phyloP scores from a whole-genome alignment of 2,113 vertebrate species.

The Meleagris gallopavo region DNA sequence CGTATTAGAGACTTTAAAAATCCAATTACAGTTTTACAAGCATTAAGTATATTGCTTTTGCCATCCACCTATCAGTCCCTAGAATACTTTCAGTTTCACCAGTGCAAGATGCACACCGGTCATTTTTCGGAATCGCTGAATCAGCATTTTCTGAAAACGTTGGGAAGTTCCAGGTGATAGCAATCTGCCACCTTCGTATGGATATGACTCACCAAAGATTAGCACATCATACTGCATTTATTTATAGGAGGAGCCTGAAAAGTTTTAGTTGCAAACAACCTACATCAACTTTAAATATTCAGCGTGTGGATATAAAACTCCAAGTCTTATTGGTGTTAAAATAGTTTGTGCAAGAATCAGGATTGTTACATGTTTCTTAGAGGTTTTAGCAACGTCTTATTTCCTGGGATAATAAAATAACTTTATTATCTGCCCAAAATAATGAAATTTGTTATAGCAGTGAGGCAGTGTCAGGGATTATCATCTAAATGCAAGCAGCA shows the following conservation, averaged over 20 bases:
- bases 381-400: neutral
- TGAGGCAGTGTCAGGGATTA: constrained; percentile 15
- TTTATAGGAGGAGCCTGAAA: neutral
- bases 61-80: neutral
- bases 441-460: constrained; percentile 28
- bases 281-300: neutral
- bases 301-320: neutral
- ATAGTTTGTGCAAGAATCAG: constrained; percentile 8
- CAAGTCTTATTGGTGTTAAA: constrained; percentile 30
- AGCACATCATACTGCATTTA: neutral
- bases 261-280: neutral
- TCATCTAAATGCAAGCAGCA: neutral
- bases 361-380: constrained; percentile 1
- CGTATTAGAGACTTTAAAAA: neutral
- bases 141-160: neutral
- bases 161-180: neutral
- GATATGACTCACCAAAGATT: neutral
- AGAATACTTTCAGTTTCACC: neutral
- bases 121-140: neutral
- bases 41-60: neutral
- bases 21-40: constrained; percentile 10
- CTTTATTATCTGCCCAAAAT: constrained; percentile 34
- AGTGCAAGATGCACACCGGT: neutral
- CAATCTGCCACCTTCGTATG: neutral
- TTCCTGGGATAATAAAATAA: constrained; percentile 45